These are phyloP conservation scores for Hyposmocoma kahamanoa DNA, from an alignment of 1,140 invertebrate genomes.

Conservation along the genomic window DNA sequence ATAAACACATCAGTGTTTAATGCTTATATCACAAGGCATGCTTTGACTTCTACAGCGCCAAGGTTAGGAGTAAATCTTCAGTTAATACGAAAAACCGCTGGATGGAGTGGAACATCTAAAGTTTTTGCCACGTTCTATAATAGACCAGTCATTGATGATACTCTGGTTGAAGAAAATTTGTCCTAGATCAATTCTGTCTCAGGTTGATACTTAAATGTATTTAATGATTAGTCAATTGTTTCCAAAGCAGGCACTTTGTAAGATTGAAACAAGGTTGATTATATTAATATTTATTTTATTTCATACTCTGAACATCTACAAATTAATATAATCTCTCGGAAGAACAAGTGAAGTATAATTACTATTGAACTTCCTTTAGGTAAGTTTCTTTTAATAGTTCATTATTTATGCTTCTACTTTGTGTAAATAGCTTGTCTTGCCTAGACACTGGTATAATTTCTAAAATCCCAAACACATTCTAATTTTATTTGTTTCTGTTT, in stretches of 20 bases:
- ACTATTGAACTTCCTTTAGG: too few species aligned
- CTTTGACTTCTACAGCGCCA: background rate
- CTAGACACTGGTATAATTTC: too few species aligned
- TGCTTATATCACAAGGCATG: background rate
- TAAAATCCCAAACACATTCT: too few species aligned
- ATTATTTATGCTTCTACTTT: too few species aligned
- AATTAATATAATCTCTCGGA: background rate
- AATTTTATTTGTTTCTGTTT: too few species aligned
- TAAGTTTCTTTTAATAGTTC: too few species aligned
- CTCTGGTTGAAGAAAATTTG: background rate
- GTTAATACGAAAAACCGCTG: background rate
- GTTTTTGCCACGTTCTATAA: background rate
- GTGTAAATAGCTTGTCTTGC: too few species aligned
- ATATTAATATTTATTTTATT: background rate
- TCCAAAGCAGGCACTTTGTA: background rate
- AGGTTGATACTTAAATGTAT: background rate
- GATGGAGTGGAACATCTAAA: background rate
- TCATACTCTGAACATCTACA: background rate
- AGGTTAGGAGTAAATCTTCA: background rate
- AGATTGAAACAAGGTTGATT: background rate
- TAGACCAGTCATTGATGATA: background rate
- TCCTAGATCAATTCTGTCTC: background rate
- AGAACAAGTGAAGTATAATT: background rate
- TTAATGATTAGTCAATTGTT: background rate
- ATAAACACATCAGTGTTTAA: background rate